Base-by-base conservation (phyloP, 2,113 vertebrate species). In the Tympanuchus pallidicinctus region DNA sequence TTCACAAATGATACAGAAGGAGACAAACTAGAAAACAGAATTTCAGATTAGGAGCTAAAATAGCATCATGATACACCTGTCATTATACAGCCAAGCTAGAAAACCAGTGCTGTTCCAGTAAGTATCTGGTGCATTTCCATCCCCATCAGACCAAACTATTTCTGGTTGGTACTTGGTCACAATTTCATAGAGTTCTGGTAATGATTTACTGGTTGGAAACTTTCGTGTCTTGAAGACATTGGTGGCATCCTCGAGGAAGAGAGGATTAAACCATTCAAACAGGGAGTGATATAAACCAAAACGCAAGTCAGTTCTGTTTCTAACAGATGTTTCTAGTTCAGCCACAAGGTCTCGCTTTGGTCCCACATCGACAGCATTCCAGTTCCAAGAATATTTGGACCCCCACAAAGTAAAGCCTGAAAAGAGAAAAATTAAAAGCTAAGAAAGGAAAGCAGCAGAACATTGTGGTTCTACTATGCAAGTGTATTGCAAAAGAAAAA, bases 31-130 rank as follows among this genome's bases (percentile, higher is more conserved):
- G 18, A 67, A 3, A 48, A 7, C 32, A 86, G 54, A 45, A 54
- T 79, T 87, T 59, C 65, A 89, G 59, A 36, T 27, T 40, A 73
- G 45, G 22, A 79, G 28, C 14, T 74, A 90, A 84, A 65, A 47
- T 66, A 75, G 66, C 66, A 82, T 69, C 14, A 13, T 30, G 21
- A 75, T 15, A n/a, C 94, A 99, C 99, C 99, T 99, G 45, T 99
- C 98, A 52, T 99, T 99, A 77, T 99, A 99, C 20, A 99, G 98
- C 99, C 99, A 99, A 61, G 99, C 98, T 54, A 99, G 95, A 96
- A 99, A 99, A 10, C 97, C 98, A 2, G 99, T 99, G 97, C 99
- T 99, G 94, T 99, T 99, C 99, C 99, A 99, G 96, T 99, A 99
- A 42, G 50, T 54, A 61, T 98, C 98, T 0, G 99, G 98, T 0